A percentile compares a stretch with the other conserved stretches of the same genome.
These are phyloP conservation scores for Bergia puertoricense DNA, from an alignment of 92 coral and sea anemone species.

Conservation along the genomic window DNA sequence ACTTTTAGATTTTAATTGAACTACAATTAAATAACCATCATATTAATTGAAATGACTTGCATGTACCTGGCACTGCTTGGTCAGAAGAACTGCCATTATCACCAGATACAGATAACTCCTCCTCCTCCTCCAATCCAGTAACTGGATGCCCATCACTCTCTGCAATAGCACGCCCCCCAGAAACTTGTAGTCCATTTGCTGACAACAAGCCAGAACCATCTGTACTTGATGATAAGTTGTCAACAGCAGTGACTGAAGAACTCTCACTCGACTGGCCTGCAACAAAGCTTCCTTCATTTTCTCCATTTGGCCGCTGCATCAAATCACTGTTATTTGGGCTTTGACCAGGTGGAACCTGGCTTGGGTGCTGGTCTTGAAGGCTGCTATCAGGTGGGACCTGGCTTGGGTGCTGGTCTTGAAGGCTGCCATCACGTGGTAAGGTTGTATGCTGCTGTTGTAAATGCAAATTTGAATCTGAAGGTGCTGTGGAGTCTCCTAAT, in stretches of 20 bases:
- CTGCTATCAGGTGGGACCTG: not conserved
- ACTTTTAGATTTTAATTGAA: no score
- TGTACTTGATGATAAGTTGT: not conserved
- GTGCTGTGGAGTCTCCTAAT: not conserved
- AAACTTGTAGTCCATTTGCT: not conserved
- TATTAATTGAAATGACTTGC: not conserved
- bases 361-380: not conserved
- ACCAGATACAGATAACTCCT: not conserved
- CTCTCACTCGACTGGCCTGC: not conserved
- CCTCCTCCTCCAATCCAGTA: not conserved
- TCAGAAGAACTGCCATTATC: not conserved
- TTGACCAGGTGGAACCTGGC: not conserved
- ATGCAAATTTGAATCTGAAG: not conserved
- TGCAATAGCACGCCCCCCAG: not conserved
- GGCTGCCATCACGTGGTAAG: not conserved
- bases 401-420: not conserved
- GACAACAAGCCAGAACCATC: not conserved
- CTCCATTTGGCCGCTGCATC: not conserved
- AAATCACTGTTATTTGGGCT: not conserved
- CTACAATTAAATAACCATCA: no score
- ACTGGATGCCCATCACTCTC: not conserved
- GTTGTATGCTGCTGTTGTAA: not conserved
- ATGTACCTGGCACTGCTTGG: not conserved
- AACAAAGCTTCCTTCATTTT: not conserved
- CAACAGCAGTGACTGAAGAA: not conserved